Evolutionary conservation across 64 coral and sea anemone species (phyloP), one percentile per base, ranked within the genome.

Genomic region (Stylophora pistillata): DNA sequence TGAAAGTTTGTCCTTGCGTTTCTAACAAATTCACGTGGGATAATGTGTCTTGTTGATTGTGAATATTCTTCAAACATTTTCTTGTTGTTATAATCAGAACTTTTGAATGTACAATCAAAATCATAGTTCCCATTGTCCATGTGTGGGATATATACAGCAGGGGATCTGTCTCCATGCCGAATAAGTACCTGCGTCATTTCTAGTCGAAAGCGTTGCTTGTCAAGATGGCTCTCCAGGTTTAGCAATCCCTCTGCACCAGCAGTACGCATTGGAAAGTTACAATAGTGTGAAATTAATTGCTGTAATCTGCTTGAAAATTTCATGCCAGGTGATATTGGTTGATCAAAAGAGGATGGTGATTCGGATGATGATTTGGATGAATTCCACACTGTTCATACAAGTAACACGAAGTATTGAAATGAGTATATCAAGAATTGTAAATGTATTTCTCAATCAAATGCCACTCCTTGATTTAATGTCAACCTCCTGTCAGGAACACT

Each of bases 121-220:
- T 84, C 61, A 69, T 56, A 89, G 1, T 89, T 82, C 52, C 68
- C 28, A 56, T 30, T 84, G 72, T 89, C 86, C 13, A 53, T 76
- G 86, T 71, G 78, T 32, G 81, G 81, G 41, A 83, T 70, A 54
- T 1, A 58, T 23, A 34, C 66, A 13, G 88, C 26, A 5, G 77
- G 86, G 15, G 91, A 37, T 57, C 91, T 88, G 59, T 93, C 91
- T 57, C 91, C 91, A 84, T 93, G 91, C 12, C 91, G 86, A 68
- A 93, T 66, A 25, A 93, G 23, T 37, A 88, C 71, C 56, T 93
- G 91, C 1, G 83, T 71, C 91, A 93, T 88, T 81, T 93, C 64
- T 55, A 93, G 28, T 14, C 18, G 53, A 64, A 70, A 83, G 55
- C 21, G 33, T 16, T 70, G 79, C 13, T 32, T 56, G 58, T 73